Conservation (phyloP, 2,113 vertebrate species). For the Pteronura brasiliensis region DNA sequence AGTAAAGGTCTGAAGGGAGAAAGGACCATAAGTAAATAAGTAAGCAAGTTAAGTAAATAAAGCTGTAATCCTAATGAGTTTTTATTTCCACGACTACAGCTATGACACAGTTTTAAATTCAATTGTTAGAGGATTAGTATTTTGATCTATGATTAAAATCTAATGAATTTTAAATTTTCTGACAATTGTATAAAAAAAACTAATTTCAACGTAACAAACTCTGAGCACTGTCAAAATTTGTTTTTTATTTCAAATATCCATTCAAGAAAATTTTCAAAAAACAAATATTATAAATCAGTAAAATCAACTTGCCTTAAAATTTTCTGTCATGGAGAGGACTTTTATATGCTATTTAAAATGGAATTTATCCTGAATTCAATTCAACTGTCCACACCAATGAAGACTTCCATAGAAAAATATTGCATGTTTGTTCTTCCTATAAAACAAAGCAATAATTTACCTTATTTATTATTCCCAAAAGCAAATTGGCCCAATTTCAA, state of each 20-base stretch:
- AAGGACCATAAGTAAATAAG: background rate
- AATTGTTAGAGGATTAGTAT: background rate
- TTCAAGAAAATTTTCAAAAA: conserved; percentile 4
- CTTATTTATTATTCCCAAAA: conserved; percentile 3
- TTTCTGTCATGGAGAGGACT: background rate
- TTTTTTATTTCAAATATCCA: conserved; percentile 15
- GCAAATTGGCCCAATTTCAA: background rate
- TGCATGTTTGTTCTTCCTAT: background rate
- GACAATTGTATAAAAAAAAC: background rate
- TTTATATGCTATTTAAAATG: background rate
- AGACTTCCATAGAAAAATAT: background rate
- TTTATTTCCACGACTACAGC: background rate
- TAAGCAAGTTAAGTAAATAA: background rate
- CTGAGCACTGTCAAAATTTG: background rate
- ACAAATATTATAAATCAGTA: background rate
- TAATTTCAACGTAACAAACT: background rate
- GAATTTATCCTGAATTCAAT: conserved; percentile 8
- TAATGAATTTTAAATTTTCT: conserved; percentile 14
- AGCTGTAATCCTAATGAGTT: background rate
- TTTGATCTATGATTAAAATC: conserved; percentile 30
- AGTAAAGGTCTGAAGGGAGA: background rate
- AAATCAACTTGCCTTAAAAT: background rate
- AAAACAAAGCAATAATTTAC: background rate
- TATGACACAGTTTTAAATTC: background rate
- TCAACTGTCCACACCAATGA: background rate